Evolutionary conservation across 1,140 invertebrate species (phyloP), one percentile per base, ranked within the genome.

Genomic region (Pseudobourletiella spinata): DNA sequence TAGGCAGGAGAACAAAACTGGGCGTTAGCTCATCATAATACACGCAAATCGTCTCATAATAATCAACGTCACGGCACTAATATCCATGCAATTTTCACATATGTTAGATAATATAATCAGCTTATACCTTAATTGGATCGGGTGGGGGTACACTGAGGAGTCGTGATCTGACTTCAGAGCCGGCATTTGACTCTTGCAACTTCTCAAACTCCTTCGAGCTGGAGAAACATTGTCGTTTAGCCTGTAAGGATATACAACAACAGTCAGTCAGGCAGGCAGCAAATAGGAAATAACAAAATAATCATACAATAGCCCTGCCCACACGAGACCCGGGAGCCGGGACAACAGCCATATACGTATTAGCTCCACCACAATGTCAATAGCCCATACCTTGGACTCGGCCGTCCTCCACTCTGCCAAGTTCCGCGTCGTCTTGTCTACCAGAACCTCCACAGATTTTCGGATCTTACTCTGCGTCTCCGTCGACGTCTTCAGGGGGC

Each of bases 141-240:
- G 86, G 86, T 67, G 72, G 74, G 14, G 73, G 73, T 24, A 74
- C 62, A 30, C 65, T 67, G 28, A 70, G 63, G 28, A 70, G 51
- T 44, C 68, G 59, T 43, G 68, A 70, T 29, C 64, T 63, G 29
- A 66, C 64, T 65, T 69, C 67, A 18, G 63, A 50, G 22, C 61
- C 60, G 54, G 60, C 67, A 64, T 74, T 73, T 22, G 81, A 82
- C 71, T 92, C 89, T 75, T 93, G 89, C 30, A 92, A 75, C 71
- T 90, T 88, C 75, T 94, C 91, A 71, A 92, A 92, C 66, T 93
- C 89, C 18, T 89, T 79, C 0, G 88, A 86, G 63, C 85, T 85
- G 0, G 83, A 73, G 70, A 91, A 90, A 63, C 88, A 90, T 58
- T 88, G 82, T 72, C 91, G 89, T 73, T 93, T 93, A 20, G 85